phyloP scores from a whole-genome alignment of 2,797 vertebrate genomes.

The Pteronotus mesoamericanus region DNA sequence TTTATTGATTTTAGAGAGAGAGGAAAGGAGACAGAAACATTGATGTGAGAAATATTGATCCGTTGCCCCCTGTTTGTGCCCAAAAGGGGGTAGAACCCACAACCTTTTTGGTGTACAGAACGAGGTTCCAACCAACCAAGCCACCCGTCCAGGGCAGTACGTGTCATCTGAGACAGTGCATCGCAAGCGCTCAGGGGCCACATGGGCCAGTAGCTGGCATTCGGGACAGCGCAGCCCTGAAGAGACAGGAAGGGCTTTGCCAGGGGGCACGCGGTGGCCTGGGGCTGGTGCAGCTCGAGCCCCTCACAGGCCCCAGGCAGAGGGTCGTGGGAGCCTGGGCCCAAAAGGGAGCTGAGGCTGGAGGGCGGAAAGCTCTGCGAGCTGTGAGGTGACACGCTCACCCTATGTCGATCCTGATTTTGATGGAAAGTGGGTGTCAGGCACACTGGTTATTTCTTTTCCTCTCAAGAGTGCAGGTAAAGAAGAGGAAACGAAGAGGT shows the following conservation, averaged over 20 bases:
- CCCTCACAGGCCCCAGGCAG: too few relatives aligned
- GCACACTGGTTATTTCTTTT: neutral
- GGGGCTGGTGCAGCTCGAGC: neutral
- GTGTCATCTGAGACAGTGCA: neutral
- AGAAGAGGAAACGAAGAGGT: neutral
- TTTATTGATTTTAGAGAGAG: neutral
- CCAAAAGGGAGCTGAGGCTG: neutral
- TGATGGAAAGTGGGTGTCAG: neutral
- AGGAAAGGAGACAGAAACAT: neutral
- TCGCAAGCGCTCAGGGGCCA: neutral
- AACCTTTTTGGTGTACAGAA: neutral
- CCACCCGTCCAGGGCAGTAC: neutral
- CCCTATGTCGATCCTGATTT: neutral
- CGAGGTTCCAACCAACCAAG: neutral
- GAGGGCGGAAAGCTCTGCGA: neutral
- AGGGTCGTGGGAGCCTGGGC: neutral
- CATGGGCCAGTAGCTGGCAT: rapidly evolving
- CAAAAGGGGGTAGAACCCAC: neutral
- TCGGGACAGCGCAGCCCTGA: rapidly evolving
- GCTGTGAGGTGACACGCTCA: neutral
- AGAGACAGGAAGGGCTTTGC: neutral
- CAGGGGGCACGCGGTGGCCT: neutral
- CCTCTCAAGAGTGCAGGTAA: neutral
- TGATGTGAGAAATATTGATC: neutral
- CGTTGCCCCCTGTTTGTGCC: neutral